phyloP scores from a whole-genome alignment of 2,888 invertebrate species.

The Pammene fasciana region DNA sequence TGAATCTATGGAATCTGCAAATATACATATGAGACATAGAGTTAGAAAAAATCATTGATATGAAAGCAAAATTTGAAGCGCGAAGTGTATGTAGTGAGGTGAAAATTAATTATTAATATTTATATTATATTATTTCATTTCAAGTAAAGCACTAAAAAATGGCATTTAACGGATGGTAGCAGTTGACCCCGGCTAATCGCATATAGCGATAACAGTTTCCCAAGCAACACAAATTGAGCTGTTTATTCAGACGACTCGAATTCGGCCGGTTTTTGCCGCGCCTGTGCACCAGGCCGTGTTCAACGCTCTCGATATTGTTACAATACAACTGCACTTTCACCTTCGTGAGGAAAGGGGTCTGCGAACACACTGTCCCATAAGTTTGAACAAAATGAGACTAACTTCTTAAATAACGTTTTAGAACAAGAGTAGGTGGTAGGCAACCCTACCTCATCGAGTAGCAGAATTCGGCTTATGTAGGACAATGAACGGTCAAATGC shows the following conservation, averaged over 20 bases:
- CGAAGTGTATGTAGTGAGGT: too few species aligned
- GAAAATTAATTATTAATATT: too few species aligned
- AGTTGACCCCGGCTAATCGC: background rate
- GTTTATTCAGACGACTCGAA: conserved; percentile 37
- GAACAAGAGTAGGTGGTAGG: too few species aligned
- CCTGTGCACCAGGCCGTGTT: conserved; percentile 44
- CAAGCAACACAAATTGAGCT: conserved; percentile 30
- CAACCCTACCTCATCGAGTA: too few species aligned
- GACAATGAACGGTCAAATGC: too few species aligned
- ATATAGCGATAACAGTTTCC: conserved; percentile 6
- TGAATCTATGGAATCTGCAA: too few species aligned
- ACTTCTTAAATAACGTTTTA: too few species aligned
- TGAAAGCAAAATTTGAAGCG: too few species aligned
- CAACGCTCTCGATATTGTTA: conserved; percentile 56
- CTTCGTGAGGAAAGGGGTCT: conserved; percentile 41
- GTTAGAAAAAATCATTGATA: too few species aligned
- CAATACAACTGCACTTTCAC: conserved; percentile 59
- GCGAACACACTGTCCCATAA: conserved; percentile 2
- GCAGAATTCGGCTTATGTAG: too few species aligned
- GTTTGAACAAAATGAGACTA: background rate
- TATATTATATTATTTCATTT: too few species aligned
- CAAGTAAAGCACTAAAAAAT: background rate
- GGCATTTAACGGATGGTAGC: background rate
- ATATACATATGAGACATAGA: too few species aligned
- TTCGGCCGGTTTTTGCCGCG: conserved; percentile 42